These are phyloP conservation scores for Phalacrocorax pelagicus DNA, from an alignment of 2,113 vertebrate genomes.

Conservation along the genomic window DNA sequence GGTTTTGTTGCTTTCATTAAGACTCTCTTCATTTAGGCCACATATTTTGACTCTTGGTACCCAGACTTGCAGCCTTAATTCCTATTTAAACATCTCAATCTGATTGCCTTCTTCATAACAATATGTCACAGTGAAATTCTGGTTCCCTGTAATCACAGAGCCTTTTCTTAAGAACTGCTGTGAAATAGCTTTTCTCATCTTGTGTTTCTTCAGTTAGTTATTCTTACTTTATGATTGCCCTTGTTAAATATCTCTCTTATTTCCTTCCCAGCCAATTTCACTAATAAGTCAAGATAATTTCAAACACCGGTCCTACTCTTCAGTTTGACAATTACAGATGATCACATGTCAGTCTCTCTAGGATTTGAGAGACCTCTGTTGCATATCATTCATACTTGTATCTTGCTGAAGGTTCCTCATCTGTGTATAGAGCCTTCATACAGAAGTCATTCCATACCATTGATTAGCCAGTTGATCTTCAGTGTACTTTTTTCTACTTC, in stretches of 20 bases:
- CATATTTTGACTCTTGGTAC: not conserved
- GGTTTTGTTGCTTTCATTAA: not conserved
- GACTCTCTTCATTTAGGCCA: not conserved
- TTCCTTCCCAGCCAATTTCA: not conserved
- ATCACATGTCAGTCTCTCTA: not conserved
- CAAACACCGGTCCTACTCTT: not conserved
- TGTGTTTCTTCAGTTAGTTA: not conserved
- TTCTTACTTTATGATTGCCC: not conserved
- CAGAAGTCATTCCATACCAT: not conserved
- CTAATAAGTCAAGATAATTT: not conserved
- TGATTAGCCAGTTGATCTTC: not conserved
- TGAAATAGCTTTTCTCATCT: not conserved
- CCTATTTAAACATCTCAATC: not conserved
- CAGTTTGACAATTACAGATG: not conserved
- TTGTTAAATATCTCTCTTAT: not conserved
- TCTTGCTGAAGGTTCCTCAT: not conserved
- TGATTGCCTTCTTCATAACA: not conserved
- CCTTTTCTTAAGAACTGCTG: not conserved
- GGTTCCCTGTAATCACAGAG: not conserved
- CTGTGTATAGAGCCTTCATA: not conserved
- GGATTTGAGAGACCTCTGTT: not conserved
- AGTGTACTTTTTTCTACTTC: not conserved
- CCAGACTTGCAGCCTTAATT: not conserved
- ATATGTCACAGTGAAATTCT: not conserved
- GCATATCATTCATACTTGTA: not conserved